Conservation (phyloP, 2,888 invertebrate species). For the Parthenolecanium corni region DNA sequence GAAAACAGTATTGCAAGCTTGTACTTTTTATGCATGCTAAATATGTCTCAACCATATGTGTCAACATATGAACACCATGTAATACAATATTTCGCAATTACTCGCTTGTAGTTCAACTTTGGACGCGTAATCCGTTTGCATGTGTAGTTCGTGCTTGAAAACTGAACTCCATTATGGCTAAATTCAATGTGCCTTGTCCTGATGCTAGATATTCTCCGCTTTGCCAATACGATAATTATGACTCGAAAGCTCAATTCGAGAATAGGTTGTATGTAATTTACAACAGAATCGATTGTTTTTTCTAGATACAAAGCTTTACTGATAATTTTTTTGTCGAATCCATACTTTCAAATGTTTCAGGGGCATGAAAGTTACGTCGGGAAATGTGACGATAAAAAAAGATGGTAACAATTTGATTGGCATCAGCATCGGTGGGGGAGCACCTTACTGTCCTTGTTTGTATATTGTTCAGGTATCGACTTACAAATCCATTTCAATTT, state of each 20-base stretch:
- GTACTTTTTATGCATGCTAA: not conserved
- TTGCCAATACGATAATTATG: not conserved
- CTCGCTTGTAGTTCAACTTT: not conserved
- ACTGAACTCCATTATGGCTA: not conserved
- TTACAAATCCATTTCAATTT: constrained; percentile 4
- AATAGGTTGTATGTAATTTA: not conserved
- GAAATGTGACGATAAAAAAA: constrained; percentile 77
- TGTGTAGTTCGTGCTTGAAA: not conserved
- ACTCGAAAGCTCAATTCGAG: not conserved
- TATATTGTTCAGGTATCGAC: constrained; percentile 92
- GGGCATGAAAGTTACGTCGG: constrained; percentile 97
- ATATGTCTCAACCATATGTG: not conserved
- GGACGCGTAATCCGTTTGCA: not conserved
- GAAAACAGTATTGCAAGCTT: no score
- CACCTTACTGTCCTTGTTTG: constrained; percentile 87
- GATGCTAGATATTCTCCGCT: not conserved
- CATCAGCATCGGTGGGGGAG: constrained; percentile 95
- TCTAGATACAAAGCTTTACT: not conserved
- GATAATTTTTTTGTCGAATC: constrained; percentile 9
- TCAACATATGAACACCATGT: not conserved
- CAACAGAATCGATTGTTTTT: not conserved
- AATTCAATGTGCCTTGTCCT: not conserved
- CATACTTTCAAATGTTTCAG: constrained; percentile 42
- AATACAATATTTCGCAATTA: not conserved
- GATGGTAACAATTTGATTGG: constrained; percentile 90